Conservation (phyloP, 2,113 vertebrate species). For the Lagopus muta region DNA sequence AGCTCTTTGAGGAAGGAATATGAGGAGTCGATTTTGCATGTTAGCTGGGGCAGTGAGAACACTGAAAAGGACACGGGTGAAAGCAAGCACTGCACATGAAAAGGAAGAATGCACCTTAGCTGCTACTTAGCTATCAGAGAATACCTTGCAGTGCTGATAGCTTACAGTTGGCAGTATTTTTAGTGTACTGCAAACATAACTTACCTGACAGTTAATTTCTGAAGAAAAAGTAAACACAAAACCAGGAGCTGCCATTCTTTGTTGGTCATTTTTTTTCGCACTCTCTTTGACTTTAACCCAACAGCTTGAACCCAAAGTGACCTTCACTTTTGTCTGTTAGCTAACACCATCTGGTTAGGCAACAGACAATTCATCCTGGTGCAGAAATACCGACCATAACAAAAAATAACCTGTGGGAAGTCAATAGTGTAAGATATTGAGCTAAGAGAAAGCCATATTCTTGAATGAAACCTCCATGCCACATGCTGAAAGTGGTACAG, state of each 20-base stretch:
- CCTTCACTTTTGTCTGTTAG: background rate
- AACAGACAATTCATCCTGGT: background rate
- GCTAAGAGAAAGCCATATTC: background rate
- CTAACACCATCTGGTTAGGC: background rate
- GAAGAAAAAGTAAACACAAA: background rate
- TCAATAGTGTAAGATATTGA: background rate
- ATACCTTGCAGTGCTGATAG: background rate
- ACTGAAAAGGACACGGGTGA: fast-evolving
- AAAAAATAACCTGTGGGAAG: background rate
- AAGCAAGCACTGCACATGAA: background rate
- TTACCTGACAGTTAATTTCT: background rate
- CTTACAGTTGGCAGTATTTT: background rate
- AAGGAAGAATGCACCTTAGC: background rate
- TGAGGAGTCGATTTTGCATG: background rate
- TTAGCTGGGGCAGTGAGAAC: background rate
- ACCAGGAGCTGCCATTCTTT: background rate
- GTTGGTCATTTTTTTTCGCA: background rate
- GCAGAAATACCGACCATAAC: background rate
- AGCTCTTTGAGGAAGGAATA: background rate
- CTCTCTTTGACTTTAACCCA: background rate
- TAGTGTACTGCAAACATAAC: background rate
- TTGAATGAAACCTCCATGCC: background rate
- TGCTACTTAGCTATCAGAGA: background rate
- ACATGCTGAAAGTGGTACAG: background rate
- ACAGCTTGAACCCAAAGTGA: background rate